Conservation (phyloP, 1,140 invertebrate genomes). For the Hylaeus anthracinus region DNA sequence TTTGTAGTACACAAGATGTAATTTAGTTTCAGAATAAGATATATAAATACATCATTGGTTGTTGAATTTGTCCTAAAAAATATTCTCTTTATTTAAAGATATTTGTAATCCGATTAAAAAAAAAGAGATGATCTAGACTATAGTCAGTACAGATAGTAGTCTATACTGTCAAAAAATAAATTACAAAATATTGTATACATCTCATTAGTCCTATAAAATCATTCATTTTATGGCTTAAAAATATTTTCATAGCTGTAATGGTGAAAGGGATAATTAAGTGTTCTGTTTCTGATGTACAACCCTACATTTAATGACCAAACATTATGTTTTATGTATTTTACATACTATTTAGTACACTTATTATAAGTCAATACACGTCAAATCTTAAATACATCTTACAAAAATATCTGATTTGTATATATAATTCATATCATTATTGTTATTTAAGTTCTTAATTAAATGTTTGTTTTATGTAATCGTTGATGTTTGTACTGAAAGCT, state of each 20-base stretch:
- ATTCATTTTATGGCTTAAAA: neutral
- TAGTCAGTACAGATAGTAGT: too few relatives aligned
- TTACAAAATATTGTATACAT: neutral
- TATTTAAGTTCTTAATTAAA: neutral
- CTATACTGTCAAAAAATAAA: too few relatives aligned
- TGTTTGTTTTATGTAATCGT: neutral
- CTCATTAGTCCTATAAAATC: neutral
- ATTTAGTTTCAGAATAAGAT: too few relatives aligned
- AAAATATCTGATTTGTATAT: neutral
- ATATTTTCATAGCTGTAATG: too few relatives aligned
- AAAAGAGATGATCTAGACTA: too few relatives aligned
- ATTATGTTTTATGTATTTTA: neutral
- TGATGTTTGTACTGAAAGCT: neutral
- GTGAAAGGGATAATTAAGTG: neutral
- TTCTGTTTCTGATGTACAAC: neutral
- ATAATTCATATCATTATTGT: neutral
- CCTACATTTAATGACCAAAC: neutral
- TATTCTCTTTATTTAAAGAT: too few relatives aligned
- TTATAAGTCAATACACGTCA: neutral
- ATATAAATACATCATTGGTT: too few relatives aligned
- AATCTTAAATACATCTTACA: neutral
- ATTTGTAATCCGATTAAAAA: too few relatives aligned
- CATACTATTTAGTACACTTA: neutral
- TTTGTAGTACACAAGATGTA: too few relatives aligned
- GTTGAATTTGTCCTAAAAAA: too few relatives aligned